Conservation (phyloP, 2,113 vertebrate genomes). For the Anseranas semipalmata region DNA sequence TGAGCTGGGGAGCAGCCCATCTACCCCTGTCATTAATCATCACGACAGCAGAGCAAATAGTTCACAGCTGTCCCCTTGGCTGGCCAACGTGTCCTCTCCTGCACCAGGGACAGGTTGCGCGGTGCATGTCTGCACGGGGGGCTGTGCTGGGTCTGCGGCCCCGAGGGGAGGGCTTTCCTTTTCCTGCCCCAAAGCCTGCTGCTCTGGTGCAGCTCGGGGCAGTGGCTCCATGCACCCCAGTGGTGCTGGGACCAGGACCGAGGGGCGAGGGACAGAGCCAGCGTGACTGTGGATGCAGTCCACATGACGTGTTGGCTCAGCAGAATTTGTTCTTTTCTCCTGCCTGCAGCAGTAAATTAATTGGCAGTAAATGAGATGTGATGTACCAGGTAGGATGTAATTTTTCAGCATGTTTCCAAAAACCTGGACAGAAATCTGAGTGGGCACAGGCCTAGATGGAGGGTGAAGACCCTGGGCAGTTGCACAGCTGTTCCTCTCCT, state of each 20-base stretch:
- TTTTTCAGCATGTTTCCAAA: neutral
- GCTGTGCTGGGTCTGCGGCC: accelerated
- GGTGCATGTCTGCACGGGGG: accelerated
- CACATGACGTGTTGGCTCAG: neutral
- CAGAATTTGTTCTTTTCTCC: neutral
- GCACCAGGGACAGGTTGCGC: accelerated
- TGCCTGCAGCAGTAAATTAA: neutral
- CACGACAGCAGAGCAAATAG: neutral
- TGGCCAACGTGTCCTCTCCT: accelerated
- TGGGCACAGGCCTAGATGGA: neutral
- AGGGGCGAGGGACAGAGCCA: neutral
- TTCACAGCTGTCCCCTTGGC: neutral
- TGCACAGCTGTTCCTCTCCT: neutral
- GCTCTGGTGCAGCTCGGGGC: neutral
- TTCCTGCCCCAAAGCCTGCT: neutral
- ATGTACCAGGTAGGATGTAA: neutral
- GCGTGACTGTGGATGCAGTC: no score
- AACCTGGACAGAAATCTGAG: neutral
- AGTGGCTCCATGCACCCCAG: accelerated
- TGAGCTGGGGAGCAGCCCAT: neutral
- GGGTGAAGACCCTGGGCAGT: neutral
- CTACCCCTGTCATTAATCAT: neutral
- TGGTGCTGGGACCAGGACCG: accelerated
- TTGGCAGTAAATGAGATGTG: neutral
- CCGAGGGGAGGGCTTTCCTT: neutral